Percentiles rank a stretch among this genome's conserved stretches.
phyloP scores from a whole-genome alignment of 2,888 invertebrate genomes.

The Prosapia bicincta region DNA sequence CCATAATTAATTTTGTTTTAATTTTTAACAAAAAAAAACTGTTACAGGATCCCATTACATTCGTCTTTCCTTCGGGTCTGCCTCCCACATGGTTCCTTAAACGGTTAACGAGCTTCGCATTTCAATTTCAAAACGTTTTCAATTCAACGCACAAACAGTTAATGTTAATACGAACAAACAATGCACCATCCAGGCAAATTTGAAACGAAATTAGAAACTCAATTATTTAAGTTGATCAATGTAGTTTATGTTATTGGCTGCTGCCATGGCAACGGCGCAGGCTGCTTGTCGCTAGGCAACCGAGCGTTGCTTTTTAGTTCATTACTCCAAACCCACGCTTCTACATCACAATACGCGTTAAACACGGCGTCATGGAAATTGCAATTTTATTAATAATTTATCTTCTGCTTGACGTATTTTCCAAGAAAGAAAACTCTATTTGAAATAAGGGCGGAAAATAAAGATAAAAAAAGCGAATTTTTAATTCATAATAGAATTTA shows the following conservation, averaged over 20 bases:
- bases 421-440: background rate
- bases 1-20: too few relatives aligned
- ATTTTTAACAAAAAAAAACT: too few relatives aligned
- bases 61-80: background rate
- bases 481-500: too few relatives aligned
- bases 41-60: too few relatives aligned
- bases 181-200: background rate
- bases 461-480: too few relatives aligned
- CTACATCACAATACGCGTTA: background rate
- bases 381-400: background rate
- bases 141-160: background rate
- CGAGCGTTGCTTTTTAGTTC: background rate
- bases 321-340: background rate
- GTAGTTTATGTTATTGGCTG: conserved; percentile 26
- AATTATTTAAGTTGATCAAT: conserved; percentile 21
- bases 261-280: conserved; percentile 17
- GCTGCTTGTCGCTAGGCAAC: background rate
- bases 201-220: background rate
- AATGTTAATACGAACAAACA: background rate
- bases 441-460: background rate
- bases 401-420: background rate
- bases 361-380: background rate
- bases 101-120: too few relatives aligned
- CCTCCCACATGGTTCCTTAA: too few relatives aligned
- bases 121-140: too few relatives aligned